Percentiles rank a stretch among this genome's conserved stretches.
phyloP scores from a whole-genome alignment of 1,140 invertebrate genomes.

The Nasonia longicornis region DNA sequence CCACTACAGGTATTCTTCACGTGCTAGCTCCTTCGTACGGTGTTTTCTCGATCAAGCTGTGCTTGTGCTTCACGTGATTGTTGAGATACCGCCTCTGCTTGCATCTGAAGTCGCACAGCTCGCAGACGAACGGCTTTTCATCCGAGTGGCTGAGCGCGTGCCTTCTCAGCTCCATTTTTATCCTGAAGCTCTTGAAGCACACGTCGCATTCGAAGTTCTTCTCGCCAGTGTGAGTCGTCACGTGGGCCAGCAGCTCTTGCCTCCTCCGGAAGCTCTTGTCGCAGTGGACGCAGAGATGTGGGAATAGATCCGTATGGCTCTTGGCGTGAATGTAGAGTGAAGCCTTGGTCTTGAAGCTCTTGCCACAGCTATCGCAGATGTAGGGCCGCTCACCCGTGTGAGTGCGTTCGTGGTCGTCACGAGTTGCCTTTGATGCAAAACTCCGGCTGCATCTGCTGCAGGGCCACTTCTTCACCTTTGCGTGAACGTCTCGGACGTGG shows the following conservation, averaged over 20 bases:
- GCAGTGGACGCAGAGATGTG: slow-evolving; percentile 66
- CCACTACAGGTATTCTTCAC: neutral
- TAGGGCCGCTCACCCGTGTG: slow-evolving; percentile 75
- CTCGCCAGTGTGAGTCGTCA: slow-evolving; percentile 66
- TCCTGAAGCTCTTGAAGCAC: slow-evolving; percentile 70
- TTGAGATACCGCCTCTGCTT: slow-evolving; percentile 71
- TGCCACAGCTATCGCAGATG: slow-evolving; percentile 75
- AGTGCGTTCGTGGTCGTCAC: slow-evolving; percentile 75
- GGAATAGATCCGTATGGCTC: slow-evolving; percentile 68
- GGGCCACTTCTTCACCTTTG: slow-evolving; percentile 59
- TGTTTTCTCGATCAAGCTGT: slow-evolving; percentile 14
- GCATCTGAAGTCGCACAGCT: slow-evolving; percentile 70
- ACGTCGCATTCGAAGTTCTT: slow-evolving; percentile 67
- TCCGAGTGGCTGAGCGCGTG: slow-evolving; percentile 69
- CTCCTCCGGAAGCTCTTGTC: slow-evolving; percentile 67
- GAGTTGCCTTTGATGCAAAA: slow-evolving; percentile 69
- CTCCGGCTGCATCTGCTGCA: slow-evolving; percentile 62
- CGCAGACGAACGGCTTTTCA: slow-evolving; percentile 69
- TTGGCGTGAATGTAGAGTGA: slow-evolving; percentile 71
- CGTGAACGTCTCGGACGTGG: slow-evolving; percentile 53
- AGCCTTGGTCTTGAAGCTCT: slow-evolving; percentile 69
- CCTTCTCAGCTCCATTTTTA: slow-evolving; percentile 68
- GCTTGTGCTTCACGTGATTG: slow-evolving; percentile 57
- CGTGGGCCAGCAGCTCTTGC: slow-evolving; percentile 67
- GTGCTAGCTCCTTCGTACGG: neutral